These are phyloP conservation scores for Pangasius mekongensis DNA, from an alignment of 2,797 vertebrate genomes.

Conservation along the genomic window DNA sequence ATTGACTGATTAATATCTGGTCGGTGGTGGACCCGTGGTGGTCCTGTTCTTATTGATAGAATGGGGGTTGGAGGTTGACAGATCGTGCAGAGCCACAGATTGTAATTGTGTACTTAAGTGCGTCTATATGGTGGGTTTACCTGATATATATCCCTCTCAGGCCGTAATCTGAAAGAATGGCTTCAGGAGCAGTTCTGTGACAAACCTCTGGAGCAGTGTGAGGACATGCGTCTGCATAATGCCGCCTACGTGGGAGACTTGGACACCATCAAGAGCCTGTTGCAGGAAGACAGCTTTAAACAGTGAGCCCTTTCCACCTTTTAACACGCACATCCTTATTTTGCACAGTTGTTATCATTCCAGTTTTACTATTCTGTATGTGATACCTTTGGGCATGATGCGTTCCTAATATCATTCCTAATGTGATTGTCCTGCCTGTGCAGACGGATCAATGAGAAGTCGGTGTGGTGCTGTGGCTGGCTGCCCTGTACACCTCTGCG, in stretches of 20 bases:
- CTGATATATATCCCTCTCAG: conserved; percentile 68
- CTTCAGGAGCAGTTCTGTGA: conserved; percentile 92
- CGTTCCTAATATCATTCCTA: background rate
- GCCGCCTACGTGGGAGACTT: conserved; percentile 91
- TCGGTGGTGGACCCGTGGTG: background rate
- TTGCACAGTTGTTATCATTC: background rate
- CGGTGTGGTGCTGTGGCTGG: conserved; percentile 92
- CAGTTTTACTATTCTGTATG: background rate
- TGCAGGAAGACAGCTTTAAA: conserved; percentile 87
- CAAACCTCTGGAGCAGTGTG: conserved; percentile 85
- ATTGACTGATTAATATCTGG: background rate
- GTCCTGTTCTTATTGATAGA: background rate
- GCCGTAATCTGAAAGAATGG: conserved; percentile 93
- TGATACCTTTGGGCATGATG: background rate
- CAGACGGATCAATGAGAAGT: conserved; percentile 94
- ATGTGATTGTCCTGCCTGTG: background rate
- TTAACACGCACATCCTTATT: background rate
- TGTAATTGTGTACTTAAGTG: background rate
- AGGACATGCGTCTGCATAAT: conserved; percentile 89
- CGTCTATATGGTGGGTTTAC: background rate
- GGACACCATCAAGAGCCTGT: conserved; percentile 82
- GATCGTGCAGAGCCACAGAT: background rate
- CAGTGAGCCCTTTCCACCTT: conserved; percentile 70
- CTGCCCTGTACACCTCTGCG: conserved; percentile 90
- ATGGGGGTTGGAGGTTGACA: background rate